Evolutionary conservation across 37 sponge, comb jelly and placozoan species (phyloP), one percentile per base, ranked within the genome.

Genomic region (Oscarella lobularis): DNA sequence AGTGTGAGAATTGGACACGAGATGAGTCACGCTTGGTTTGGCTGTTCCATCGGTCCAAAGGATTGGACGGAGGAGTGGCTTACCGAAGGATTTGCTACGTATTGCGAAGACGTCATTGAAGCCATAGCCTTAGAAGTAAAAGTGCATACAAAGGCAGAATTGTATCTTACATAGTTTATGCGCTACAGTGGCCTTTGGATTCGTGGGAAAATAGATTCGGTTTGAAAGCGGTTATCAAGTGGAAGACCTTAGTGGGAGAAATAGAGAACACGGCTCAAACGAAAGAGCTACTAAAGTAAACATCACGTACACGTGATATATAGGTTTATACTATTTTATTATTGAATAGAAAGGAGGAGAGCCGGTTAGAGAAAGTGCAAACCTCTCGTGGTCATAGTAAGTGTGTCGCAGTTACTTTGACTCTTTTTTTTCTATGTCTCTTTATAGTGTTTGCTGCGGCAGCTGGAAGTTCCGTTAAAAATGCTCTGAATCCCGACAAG

Each of bases 61-160:
- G 55, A 35, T 31, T 74, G 75, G 75, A 74, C 75, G 20, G 75
- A 74, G n/a, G 75, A 74, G n/a, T 74, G 75, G 75, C 65, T 74
- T 5, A 74, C 30, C 9, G 75, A 74, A 34, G 75, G 75, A 39
- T 74, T 74, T 34, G 75, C 75, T 5, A 74, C 75, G 27, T 74
- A 39, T 34, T 66, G 40, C 20, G 75, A 74, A 31, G 75, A 74
- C 75, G 27, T 29, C 31, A 31, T 70, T 70, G 29, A 27, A n/a
- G 31, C 35, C 14, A 70, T n/a, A 70, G 73, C 73, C 14, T 9
- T 20, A 35, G 14, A 35, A 29, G 73, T 70, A 29, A n/a, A n/a
- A n/a, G n/a, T n/a, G n/a, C n/a, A n/a, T n/a, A n/a, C n/a, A n/a
- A n/a, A n/a, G n/a, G n/a, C n/a, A n/a, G n/a, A n/a, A n/a, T n/a